A percentile compares a stretch with the other conserved stretches of the same genome.
These are phyloP conservation scores for Pseudococcus longispinus DNA, from an alignment of 2,888 invertebrate species.

Conservation along the genomic window DNA sequence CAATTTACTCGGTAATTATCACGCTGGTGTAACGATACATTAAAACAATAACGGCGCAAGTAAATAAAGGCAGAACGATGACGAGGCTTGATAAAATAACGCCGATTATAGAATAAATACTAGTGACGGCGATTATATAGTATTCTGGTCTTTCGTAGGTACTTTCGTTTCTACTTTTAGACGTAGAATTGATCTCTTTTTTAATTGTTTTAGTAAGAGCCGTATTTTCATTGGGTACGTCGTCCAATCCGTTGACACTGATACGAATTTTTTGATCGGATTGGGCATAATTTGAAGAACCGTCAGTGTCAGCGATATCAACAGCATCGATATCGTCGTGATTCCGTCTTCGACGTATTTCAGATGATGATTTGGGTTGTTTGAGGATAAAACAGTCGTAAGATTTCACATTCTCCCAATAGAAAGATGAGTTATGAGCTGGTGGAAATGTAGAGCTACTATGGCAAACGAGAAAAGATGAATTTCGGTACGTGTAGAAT, in stretches of 20 bases:
- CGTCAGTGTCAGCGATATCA: background rate
- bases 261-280: background rate
- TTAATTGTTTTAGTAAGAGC: background rate
- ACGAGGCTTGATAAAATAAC: background rate
- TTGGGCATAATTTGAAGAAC: background rate
- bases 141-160: background rate
- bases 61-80: slow-evolving; percentile 33
- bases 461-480: background rate
- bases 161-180: background rate
- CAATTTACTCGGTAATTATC: background rate
- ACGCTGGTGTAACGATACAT: slow-evolving; percentile 53
- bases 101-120: slow-evolving; percentile 48
- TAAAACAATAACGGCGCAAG: slow-evolving; percentile 31
- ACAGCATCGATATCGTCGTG: background rate
- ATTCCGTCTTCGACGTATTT: background rate
- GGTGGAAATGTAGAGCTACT: background rate
- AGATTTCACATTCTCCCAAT: background rate
- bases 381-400: background rate
- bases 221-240: background rate
- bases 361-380: background rate
- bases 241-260: background rate
- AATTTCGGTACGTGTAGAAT: background rate
- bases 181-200: background rate
- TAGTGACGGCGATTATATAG: slow-evolving; percentile 9
- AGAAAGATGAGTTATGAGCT: background rate